These are phyloP conservation scores for Gymnorhina tibicen DNA, from an alignment of 2,113 vertebrate species.

Conservation along the genomic window DNA sequence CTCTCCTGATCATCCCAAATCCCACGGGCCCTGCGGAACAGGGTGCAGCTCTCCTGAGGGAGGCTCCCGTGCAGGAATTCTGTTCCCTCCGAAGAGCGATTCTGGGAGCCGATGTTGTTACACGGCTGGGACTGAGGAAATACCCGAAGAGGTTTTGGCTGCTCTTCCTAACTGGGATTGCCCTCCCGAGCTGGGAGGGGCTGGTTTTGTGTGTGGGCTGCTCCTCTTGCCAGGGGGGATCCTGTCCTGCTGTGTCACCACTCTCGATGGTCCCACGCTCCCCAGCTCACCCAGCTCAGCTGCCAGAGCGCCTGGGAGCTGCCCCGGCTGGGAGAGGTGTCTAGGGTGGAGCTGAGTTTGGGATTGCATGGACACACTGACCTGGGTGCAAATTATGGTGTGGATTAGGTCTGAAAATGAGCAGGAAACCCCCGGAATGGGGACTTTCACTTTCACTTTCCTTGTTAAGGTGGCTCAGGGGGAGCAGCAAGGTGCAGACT, in stretches of 20 bases:
- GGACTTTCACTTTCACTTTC: neutral
- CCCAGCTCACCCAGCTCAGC: neutral
- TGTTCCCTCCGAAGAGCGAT: neutral
- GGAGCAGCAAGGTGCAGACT: neutral
- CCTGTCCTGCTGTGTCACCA: neutral
- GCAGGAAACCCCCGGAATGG: fast-evolving
- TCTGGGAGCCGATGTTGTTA: fast-evolving
- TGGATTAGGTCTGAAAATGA: fast-evolving
- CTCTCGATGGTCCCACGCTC: neutral
- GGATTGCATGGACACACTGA: too few relatives aligned
- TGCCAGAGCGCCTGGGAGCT: neutral
- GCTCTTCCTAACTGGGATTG: neutral
- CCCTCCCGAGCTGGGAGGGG: neutral
- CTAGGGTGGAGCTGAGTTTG: neutral
- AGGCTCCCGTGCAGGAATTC: neutral
- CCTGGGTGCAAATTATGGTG: too few relatives aligned
- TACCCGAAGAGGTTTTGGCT: fast-evolving
- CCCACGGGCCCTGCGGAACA: fast-evolving
- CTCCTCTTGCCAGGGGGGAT: fast-evolving
- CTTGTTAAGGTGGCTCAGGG: neutral
- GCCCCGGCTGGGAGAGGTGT: neutral
- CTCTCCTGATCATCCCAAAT: fast-evolving
- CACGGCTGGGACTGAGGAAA: fast-evolving
- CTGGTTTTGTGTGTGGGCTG: neutral
- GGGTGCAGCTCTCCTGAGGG: neutral